Conservation (phyloP, 1,140 invertebrate genomes). For the Drosophila hydei region DNA sequence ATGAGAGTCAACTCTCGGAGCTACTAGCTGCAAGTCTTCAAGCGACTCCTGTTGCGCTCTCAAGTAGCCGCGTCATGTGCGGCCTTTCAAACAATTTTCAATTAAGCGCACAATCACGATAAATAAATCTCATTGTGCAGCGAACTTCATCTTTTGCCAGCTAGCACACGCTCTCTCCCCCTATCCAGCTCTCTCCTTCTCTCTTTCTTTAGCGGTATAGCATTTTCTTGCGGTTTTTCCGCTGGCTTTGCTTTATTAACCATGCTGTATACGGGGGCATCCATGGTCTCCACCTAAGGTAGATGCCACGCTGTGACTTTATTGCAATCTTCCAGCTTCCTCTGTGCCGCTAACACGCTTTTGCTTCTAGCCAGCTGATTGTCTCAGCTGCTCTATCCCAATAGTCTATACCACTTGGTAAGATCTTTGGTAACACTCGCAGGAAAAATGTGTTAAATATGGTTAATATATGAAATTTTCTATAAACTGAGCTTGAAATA, state of each 20-base stretch:
- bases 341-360: slow-evolving; percentile 66
- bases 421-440: not conserved
- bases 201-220: slow-evolving; percentile 34
- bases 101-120: slow-evolving; percentile 79
- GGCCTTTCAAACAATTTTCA: slow-evolving; percentile 73
- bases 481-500: not conserved
- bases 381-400: slow-evolving; percentile 21
- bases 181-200: not conserved
- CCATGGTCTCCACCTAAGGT: slow-evolving; percentile 53
- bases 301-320: slow-evolving; percentile 57
- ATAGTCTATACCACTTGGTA: not conserved
- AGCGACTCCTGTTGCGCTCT: slow-evolving; percentile 62
- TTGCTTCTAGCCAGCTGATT: slow-evolving; percentile 64
- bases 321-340: slow-evolving; percentile 61
- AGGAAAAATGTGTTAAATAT: not conserved
- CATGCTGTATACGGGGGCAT: not conserved
- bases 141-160: slow-evolving; percentile 51
- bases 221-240: slow-evolving; percentile 62
- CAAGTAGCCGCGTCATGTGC: slow-evolving; percentile 48
- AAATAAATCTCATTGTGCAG: slow-evolving; percentile 80
- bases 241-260: slow-evolving; percentile 7
- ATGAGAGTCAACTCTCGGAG: slow-evolving; percentile 17
- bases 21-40: not conserved
- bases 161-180: not conserved
- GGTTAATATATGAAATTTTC: too few species aligned